Base-by-base conservation (phyloP, 2,113 vertebrate genomes). In the Sarotherodon lohbergeri region DNA sequence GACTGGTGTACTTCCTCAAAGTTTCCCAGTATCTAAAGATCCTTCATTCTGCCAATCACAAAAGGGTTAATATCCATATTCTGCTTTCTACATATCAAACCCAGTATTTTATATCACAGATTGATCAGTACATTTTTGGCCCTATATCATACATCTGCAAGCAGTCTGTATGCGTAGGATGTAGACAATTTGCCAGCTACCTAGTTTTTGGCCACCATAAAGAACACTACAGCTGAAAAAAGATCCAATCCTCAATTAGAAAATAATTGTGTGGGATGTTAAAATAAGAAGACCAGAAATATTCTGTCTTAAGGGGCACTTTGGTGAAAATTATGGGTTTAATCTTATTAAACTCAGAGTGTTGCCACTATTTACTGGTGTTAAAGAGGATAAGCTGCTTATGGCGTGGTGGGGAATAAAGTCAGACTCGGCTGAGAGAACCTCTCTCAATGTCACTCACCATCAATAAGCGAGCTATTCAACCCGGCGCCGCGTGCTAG, bases 351-450 rank as follows among this genome's bases (percentile, higher is more conserved):
- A 92, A 91, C 41, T 81, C 84, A 5, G 32, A 89, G 29, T 83
- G 76, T 81, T 83, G 54, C 80, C 56, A 52, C 81, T 81, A 84
- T 92, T 91, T 88, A 88, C 90, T 87, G 85, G 63, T 87, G 86
- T 88, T 88, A 88, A 87, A 92, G 88, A 85, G 71, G 87, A 89
- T 94, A 89, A 93, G 88, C 85, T 81, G 50, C 93, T 92, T 89
- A 90, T 13, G 66, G 80, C 56, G 41, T 32, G 56, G 22, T 27
- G 50, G 56, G 82, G 87, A 91, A 79, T 22, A 59, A 87, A 91
- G 78, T 83, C 80, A 88, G 80, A 81, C 50, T 88, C 52, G 16
- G 52, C 56, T 73, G 61, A 71, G 80, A 68, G 81, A 80, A 55
- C 27, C 52, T 83, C 56, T 61, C 84, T 86, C 83, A 80, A 81